Conservation (phyloP, 2,113 vertebrate species). For the Numenius arquata region DNA sequence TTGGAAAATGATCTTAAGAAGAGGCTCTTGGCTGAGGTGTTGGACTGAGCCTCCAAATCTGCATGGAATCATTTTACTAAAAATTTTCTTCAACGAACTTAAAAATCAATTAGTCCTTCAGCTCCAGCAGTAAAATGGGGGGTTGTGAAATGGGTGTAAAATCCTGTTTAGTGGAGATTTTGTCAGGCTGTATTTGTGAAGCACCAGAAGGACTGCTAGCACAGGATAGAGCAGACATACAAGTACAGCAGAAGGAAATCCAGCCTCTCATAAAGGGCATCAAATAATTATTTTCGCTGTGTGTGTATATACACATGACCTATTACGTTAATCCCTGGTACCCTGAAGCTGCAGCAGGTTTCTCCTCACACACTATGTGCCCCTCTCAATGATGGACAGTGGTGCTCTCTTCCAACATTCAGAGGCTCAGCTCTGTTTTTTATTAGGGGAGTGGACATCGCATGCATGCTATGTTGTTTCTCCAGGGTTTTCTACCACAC, state of each 20-base stretch:
- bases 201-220: background rate
- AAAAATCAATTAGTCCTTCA: background rate
- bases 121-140: background rate
- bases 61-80: background rate
- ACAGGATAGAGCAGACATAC: background rate
- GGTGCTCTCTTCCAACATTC: background rate
- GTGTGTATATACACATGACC: background rate
- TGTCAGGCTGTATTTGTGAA: background rate
- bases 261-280: background rate
- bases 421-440: background rate
- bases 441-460: background rate
- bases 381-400: background rate
- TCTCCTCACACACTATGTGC: background rate
- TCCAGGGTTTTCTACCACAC: background rate
- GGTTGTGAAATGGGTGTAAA: background rate
- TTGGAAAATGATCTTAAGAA: background rate
- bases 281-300: background rate
- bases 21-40: background rate
- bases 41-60: background rate
- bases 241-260: background rate
- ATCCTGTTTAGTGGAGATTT: background rate
- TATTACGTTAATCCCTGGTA: background rate
- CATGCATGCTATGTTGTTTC: background rate
- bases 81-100: background rate
- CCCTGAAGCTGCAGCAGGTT: background rate